phyloP scores from a whole-genome alignment of 2,888 invertebrate species.

The Xestobium rufovillosum region DNA sequence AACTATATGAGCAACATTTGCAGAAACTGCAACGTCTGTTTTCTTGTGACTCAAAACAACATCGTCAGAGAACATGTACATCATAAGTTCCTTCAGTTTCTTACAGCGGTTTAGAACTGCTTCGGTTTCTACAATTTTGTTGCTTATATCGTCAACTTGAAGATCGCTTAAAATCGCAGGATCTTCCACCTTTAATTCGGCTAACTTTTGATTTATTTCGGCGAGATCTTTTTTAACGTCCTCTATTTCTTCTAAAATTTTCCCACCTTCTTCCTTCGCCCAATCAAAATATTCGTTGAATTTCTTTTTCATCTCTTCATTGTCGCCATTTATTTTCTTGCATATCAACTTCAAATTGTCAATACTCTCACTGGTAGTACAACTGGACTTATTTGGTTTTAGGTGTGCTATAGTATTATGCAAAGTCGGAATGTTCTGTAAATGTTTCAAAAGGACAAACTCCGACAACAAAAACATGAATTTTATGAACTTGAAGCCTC shows the following conservation, averaged over 20 bases:
- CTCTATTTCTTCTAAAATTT: conserved; percentile 24
- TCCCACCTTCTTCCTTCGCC: conserved; percentile 7
- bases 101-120: conserved; percentile 24
- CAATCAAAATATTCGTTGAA: conserved; percentile 18
- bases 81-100: conserved; percentile 24
- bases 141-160: conserved; percentile 13
- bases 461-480: conserved; percentile 38
- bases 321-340: conserved; percentile 22
- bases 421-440: conserved; percentile 22
- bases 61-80: conserved; percentile 20
- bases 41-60: conserved; percentile 15
- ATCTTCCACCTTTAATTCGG: conserved; percentile 8
- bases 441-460: conserved; percentile 31
- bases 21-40: conserved; percentile 14
- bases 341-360: conserved; percentile 24
- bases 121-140: conserved; percentile 20
- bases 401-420: conserved; percentile 18
- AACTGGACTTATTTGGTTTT: conserved; percentile 12
- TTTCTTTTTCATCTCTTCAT: conserved; percentile 18
- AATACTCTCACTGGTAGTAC: conserved; percentile 17
- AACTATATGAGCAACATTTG: conserved; percentile 13
- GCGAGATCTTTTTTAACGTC: conserved; percentile 20
- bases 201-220: conserved; percentile 2
- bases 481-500: conserved; percentile 34
- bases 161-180: conserved; percentile 5